Percentiles rank a stretch among this genome's conserved stretches.
phyloP scores from a whole-genome alignment of 1,140 invertebrate species.

The Orius insidiosus region DNA sequence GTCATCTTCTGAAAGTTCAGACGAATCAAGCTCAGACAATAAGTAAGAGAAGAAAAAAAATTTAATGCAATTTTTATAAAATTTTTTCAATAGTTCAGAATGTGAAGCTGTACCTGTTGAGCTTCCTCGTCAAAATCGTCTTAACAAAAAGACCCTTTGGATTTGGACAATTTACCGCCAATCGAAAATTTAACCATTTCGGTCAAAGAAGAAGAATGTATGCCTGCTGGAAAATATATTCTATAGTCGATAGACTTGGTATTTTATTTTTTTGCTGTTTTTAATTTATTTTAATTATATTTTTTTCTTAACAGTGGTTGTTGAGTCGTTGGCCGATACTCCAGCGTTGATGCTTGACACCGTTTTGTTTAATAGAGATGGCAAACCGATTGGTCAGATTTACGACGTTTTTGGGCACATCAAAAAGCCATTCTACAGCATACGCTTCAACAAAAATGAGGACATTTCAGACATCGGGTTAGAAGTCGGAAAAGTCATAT shows the following conservation, averaged over 20 bases:
- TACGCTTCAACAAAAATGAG: constrained; percentile 54
- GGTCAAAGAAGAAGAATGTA: constrained; percentile 52
- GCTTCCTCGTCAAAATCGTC: too few species aligned
- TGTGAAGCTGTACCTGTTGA: too few species aligned
- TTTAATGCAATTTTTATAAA: too few species aligned
- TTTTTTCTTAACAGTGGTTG: constrained; percentile 40
- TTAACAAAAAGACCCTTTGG: constrained; percentile 18
- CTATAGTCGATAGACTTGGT: constrained; percentile 55
- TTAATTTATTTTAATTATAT: background rate
- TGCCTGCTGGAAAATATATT: constrained; percentile 52
- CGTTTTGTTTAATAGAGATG: constrained; percentile 60
- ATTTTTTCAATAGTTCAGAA: too few species aligned
- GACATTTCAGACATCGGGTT: constrained; percentile 50
- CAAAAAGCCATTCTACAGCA: constrained; percentile 55
- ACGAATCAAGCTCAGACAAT: too few species aligned
- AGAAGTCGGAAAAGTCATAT: constrained; percentile 47
- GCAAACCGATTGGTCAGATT: constrained; percentile 54
- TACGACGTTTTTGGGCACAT: constrained; percentile 83
- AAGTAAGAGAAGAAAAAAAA: too few species aligned
- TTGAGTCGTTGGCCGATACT: constrained; percentile 44
- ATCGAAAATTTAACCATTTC: constrained; percentile 68
- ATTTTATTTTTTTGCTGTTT: constrained; percentile 21
- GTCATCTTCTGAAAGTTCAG: too few species aligned
- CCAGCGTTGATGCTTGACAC: constrained; percentile 70
- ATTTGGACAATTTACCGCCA: constrained; percentile 46